phyloP scores from a whole-genome alignment of 2,888 invertebrate species.

The Drosophila mettleri region DNA sequence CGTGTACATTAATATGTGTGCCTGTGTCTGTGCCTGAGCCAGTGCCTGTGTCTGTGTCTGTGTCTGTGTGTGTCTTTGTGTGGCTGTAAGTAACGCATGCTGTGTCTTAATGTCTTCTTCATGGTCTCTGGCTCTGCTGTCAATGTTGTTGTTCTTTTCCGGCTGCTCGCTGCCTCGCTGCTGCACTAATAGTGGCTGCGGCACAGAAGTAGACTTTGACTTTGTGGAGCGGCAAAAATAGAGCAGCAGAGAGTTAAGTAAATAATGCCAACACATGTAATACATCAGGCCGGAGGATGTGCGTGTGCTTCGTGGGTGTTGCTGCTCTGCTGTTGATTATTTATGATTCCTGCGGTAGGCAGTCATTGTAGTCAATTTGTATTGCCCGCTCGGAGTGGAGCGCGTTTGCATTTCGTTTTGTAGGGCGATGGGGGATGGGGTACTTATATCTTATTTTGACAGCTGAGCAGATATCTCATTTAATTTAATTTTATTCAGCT shows the following conservation, averaged over 20 bases:
- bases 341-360: slow-evolving; percentile 58
- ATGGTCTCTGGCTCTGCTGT: slow-evolving; percentile 40
- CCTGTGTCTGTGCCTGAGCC: slow-evolving; percentile 1
- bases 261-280: slow-evolving; percentile 79
- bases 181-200: slow-evolving; percentile 73
- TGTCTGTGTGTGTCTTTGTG: slow-evolving; percentile 21
- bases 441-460: slow-evolving; percentile 38
- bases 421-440: no score
- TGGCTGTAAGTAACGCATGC: slow-evolving; percentile 68
- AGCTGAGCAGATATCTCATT: slow-evolving; percentile 55
- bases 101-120: slow-evolving; percentile 76
- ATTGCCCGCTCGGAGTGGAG: slow-evolving; percentile 26
- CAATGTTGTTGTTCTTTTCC: slow-evolving; percentile 42
- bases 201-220: slow-evolving; percentile 69
- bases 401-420: slow-evolving; percentile 23
- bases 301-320: slow-evolving; percentile 23
- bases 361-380: slow-evolving; percentile 51
- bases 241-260: slow-evolving; percentile 74
- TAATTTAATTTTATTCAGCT: slow-evolving; percentile 63
- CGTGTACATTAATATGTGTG: slow-evolving; percentile 19
- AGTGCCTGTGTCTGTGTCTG: slow-evolving; percentile 14
- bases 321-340: slow-evolving; percentile 46
- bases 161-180: slow-evolving; percentile 38
- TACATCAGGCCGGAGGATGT: slow-evolving; percentile 58
- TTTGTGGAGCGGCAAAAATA: slow-evolving; percentile 75